Conservation (phyloP, 2,113 vertebrate species). For the Toxotes chatareus region DNA sequence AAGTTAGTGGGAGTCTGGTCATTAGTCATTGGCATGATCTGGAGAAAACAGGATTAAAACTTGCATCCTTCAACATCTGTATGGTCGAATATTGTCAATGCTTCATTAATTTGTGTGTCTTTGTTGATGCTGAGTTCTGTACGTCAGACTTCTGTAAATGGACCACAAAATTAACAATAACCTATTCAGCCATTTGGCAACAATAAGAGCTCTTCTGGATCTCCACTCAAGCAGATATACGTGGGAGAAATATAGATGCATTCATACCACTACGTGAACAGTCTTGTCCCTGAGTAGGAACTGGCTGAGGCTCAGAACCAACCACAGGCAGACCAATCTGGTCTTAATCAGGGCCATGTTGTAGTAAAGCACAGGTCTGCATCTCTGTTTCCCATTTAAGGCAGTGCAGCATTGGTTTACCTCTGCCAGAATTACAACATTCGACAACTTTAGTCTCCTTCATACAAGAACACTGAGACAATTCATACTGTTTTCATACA, state of each 20-base stretch:
- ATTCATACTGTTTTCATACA: slow-evolving; percentile 57
- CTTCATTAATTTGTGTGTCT: background rate
- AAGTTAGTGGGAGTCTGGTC: background rate
- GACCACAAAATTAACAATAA: background rate
- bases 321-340: slow-evolving; percentile 78
- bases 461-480: slow-evolving; percentile 72
- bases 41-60: background rate
- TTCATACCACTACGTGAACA: slow-evolving; percentile 68
- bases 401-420: slow-evolving; percentile 75
- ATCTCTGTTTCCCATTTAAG: slow-evolving; percentile 85
- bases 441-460: slow-evolving; percentile 65
- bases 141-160: background rate
- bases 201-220: background rate
- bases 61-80: background rate
- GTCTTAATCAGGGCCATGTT: slow-evolving; percentile 83
- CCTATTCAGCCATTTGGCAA: background rate
- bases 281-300: slow-evolving; percentile 67
- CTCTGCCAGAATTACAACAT: slow-evolving; percentile 75
- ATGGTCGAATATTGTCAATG: background rate
- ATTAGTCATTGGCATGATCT: background rate
- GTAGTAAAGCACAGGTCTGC: slow-evolving; percentile 78
- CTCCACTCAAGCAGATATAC: slow-evolving; percentile 17
- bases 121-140: background rate
- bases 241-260: slow-evolving; percentile 46
- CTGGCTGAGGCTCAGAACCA: slow-evolving; percentile 72